Evolutionary conservation across 92 coral and sea anemone species (phyloP), one percentile per base, ranked within the genome.

Genomic region (Palythoa caribaeorum): DNA sequence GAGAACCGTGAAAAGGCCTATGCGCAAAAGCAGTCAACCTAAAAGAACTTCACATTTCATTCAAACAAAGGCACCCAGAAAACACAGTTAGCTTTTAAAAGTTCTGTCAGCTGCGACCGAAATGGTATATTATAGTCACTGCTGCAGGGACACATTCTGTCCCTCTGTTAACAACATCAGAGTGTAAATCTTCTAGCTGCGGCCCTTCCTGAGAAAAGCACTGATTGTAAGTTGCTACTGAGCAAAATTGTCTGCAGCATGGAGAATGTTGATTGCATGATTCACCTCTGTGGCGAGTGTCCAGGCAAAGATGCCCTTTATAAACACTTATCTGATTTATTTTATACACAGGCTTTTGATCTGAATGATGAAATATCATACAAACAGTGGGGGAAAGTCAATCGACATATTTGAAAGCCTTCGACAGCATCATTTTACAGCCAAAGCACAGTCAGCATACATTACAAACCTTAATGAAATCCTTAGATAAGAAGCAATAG

Each of bases 51-150:
- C 77, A 78, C 17, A 36, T 87, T 80, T 21, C 83, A 7, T 87
- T 51, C 35, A 87, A 78, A 51, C 44, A 78, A 87, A 87, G 52
- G 57, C 72, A 72, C 66, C 60, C 76, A 20, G 52, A 54, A 44
- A 16, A 76, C 59, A 47, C 63, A 15, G 7, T 86, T 76, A 77
- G 76, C 40, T 76, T 38, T 86, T 76, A 65, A 10, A 86, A 86
- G 66, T 86, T 86, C 53, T 87, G 90, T 16, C 78, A 78, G 15
- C 53, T 87, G 37, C 71, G 85, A 73, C 78, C 78, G 38, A 71
- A 68, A 15, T 78, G 85, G 77, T 87, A 79, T 19, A 78, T 87
- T 87, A 63, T 70, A 54, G 78, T 87, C 51, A 59, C 62, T 36
- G 83, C 88, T 35, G 78, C 78, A 15, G 68, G 62, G 7, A 36